Percentiles rank a stretch among this genome's conserved stretches.
Evolutionary conservation across 2,888 invertebrate species (phyloP).

Genomic region (Cantharis rustica): DNA sequence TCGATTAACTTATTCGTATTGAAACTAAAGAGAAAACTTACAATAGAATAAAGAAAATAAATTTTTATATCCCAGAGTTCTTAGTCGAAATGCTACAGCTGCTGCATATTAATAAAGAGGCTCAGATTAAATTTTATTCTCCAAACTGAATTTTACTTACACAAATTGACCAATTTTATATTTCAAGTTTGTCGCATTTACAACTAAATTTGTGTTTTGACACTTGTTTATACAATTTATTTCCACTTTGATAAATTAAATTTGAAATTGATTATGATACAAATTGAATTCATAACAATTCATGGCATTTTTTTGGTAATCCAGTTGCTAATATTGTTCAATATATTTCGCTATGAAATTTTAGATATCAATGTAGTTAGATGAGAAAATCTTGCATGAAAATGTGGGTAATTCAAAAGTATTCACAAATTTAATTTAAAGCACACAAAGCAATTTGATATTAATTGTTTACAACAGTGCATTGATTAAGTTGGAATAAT

Average conservation of each 20-base stretch:
- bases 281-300: neutral
- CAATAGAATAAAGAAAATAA: neutral
- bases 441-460: neutral
- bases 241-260: neutral
- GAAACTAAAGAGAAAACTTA: neutral
- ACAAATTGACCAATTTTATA: neutral
- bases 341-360: neutral
- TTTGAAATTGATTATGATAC: neutral
- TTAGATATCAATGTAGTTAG: neutral
- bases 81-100: neutral
- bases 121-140: neutral
- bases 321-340: neutral
- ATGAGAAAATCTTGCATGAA: neutral
- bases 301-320: neutral
- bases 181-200: neutral
- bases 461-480: neutral
- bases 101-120: neutral
- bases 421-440: neutral
- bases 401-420: neutral
- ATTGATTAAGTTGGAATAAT: neutral
- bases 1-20: conserved; percentile 1
- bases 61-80: neutral
- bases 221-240: neutral
- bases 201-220: neutral
- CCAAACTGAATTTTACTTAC: neutral